Evolutionary conservation across 2,113 vertebrate species (phyloP).

Genomic region (Falcunculus frontatus): DNA sequence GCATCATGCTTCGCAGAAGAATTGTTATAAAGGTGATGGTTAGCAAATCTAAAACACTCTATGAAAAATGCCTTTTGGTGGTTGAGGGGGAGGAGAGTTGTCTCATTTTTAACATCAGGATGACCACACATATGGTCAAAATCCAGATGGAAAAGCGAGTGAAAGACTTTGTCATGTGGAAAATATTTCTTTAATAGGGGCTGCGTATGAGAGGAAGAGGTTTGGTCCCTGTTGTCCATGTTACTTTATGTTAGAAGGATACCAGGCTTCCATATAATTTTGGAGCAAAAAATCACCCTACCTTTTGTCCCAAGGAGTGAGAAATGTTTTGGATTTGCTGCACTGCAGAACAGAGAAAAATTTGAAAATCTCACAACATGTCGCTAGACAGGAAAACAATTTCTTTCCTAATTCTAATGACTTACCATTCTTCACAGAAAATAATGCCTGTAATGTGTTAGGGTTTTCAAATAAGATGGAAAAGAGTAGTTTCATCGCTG

Average conservation of each 20-base stretch:
- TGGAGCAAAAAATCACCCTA: not conserved
- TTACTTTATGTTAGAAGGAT: not conserved
- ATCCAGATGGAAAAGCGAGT: not conserved
- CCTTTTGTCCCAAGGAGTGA: not conserved
- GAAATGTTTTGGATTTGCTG: slow-evolving; percentile 1
- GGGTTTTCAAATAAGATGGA: slow-evolving; percentile 49
- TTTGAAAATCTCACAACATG: not conserved
- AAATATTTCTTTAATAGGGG: not conserved
- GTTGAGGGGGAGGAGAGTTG: not conserved
- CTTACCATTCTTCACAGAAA: slow-evolving; percentile 36
- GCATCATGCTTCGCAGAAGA: not conserved
- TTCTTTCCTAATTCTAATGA: slow-evolving; percentile 28
- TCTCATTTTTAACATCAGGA: not conserved
- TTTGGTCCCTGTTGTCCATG: not conserved
- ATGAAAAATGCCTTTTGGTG: not conserved
- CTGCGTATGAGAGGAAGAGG: not conserved
- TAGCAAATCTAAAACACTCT: not conserved
- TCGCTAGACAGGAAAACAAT: slow-evolving; percentile 8
- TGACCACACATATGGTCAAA: not conserved
- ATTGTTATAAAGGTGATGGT: not conserved
- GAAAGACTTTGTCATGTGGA: not conserved
- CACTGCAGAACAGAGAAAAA: slow-evolving; percentile 3
- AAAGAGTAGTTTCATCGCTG: slow-evolving; percentile 44
- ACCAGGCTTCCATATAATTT: not conserved
- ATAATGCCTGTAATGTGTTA: slow-evolving; percentile 19